Evolutionary conservation across 1,140 invertebrate genomes (phyloP).

Genomic region (Macrobrachium nipponense): DNA sequence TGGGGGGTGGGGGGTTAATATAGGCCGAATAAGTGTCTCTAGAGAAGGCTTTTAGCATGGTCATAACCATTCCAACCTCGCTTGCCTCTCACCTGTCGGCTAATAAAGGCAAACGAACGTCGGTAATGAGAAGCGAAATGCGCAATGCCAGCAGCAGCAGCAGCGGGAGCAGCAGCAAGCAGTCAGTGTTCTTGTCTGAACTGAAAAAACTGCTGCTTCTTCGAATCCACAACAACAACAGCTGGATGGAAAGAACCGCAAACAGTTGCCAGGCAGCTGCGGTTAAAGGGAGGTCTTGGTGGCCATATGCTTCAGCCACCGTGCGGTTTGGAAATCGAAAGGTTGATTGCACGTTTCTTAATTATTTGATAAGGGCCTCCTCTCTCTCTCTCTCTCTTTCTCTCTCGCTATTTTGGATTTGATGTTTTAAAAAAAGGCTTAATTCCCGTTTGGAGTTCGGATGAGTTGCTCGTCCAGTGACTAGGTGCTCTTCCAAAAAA

Average conservation of each 20-base stretch:
- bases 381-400: too few relatives aligned
- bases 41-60: background rate
- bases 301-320: constrained; percentile 19
- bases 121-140: too few relatives aligned
- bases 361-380: background rate
- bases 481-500: too few relatives aligned
- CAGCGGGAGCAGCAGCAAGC: too few relatives aligned
- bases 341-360: background rate
- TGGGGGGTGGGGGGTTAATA: too few relatives aligned
- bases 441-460: too few relatives aligned
- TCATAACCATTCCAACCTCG: constrained; percentile 7
- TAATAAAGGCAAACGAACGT: constrained; percentile 23
- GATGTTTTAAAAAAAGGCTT: too few relatives aligned
- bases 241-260: constrained; percentile 34
- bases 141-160: too few relatives aligned
- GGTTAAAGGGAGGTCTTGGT: background rate
- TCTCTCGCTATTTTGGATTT: too few relatives aligned
- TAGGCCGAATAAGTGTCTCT: too few relatives aligned
- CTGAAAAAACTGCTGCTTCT: background rate
- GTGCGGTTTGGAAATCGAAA: background rate
- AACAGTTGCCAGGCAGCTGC: constrained; percentile 34
- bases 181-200: too few relatives aligned
- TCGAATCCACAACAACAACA: constrained; percentile 5
- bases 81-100: constrained; percentile 30
- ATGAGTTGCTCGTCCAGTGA: too few relatives aligned